Conservation (phyloP, 2,113 vertebrate genomes). For the Felis catus region DNA sequence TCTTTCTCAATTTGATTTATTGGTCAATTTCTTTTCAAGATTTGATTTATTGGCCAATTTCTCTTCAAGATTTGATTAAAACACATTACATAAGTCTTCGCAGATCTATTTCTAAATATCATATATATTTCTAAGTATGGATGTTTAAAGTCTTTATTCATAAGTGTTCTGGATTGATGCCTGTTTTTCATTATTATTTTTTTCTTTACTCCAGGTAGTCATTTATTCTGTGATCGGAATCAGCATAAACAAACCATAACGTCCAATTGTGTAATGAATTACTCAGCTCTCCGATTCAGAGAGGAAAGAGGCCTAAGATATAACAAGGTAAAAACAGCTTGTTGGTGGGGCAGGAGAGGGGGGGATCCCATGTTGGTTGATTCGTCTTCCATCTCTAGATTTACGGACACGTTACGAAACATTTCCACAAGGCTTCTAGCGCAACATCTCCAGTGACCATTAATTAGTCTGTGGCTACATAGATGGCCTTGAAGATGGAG, state of each 20-base stretch:
- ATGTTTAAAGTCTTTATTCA: constrained; percentile 82
- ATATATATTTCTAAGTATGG: constrained; percentile 72
- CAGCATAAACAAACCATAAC: constrained; percentile 83
- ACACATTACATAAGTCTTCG: constrained; percentile 80
- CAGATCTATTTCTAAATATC: constrained; percentile 84
- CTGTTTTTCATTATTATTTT: constrained; percentile 68
- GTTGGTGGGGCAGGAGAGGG: fast-evolving
- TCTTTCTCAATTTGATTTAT: constrained; percentile 84
- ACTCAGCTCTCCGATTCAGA: constrained; percentile 32
- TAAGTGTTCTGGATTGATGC: constrained; percentile 80
- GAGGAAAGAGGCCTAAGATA: constrained; percentile 30
- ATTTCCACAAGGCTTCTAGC: neutral
- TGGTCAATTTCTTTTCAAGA: constrained; percentile 82
- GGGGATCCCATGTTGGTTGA: neutral
- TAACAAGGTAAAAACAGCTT: constrained; percentile 36
- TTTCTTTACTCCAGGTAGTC: constrained; percentile 52
- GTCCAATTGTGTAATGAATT: constrained; percentile 82
- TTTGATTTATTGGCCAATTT: constrained; percentile 85
- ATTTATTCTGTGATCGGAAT: constrained; percentile 81
- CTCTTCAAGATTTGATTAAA: constrained; percentile 86
- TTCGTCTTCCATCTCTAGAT: neutral
- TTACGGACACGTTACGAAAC: neutral
- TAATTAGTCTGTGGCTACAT: neutral
- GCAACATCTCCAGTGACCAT: neutral
- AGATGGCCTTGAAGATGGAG: neutral